Base-by-base conservation (phyloP, 2,888 invertebrate genomes). In the Hybos culiciformis region DNA sequence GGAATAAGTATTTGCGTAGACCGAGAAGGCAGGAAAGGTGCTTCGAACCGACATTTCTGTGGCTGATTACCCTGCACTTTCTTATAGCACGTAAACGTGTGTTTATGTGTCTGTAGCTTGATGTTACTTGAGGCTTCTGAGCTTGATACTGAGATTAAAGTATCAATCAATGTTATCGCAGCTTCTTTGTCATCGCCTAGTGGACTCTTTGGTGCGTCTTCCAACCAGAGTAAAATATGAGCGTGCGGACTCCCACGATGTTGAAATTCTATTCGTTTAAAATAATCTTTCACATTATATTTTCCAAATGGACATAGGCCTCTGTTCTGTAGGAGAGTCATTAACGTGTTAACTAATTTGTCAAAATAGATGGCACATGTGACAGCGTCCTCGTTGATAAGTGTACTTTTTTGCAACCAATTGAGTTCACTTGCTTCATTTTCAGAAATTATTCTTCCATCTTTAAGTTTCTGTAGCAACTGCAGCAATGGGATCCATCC, bases 221-320 rank as follows among this genome's bases (percentile, higher is more conserved):
- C 49, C 11, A 66, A 52, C 64, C 63, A 67, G 46, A 64, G 5
- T 24, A 65, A 52, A 51, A 62, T 59, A 32, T 64, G 63, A 9
- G 61, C 62, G 44, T 58, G 60, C 0, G 63, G 61, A 46, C 62
- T 62, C 47, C 61, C 64, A 43, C 54, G 48, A 51, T 62, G 58
- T 44, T 62, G 61, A 39, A 66, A 65, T 48, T 65, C 61, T 46
- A 62, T 59, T 4, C 59, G 49, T 51, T 56, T 36, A 49, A 63
- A 63, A 33, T 44, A 50, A 31, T 55, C 23, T 7, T 7, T 6
- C 23, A 23, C 23, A 7, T 7, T 6, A 9, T 23, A 23, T 9
- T 23, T 6, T 3, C 46, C 46, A 33, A 52, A 53, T 20, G 50
- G 51, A 42, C 42, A 48, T 17, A 17, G 17, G 19, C 21, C 37